A percentile compares a stretch with the other conserved stretches of the same genome.
Conservation (phyloP, 2,888 invertebrate genomes). For the Torymus texanus region DNA sequence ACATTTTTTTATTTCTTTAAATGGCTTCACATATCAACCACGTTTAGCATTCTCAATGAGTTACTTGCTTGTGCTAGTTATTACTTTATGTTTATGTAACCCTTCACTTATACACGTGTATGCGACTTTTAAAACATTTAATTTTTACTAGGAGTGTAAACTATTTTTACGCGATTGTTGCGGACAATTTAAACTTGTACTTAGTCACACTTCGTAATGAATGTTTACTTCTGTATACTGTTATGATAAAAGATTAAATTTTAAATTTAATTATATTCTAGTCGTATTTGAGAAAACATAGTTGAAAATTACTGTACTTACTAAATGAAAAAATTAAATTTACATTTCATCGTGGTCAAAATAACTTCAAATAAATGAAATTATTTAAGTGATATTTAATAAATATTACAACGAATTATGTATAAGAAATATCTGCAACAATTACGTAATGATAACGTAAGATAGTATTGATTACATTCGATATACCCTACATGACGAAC, state of each 20-base stretch:
- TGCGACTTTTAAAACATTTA: slow-evolving; percentile 2
- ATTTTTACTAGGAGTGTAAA: too few relatives aligned
- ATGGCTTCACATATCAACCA: slow-evolving; percentile 26
- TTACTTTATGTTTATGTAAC: slow-evolving; percentile 42
- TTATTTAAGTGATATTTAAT: too few relatives aligned
- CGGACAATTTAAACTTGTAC: not conserved
- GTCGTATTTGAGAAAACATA: too few relatives aligned
- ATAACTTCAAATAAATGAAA: too few relatives aligned
- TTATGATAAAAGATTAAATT: not conserved
- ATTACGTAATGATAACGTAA: slow-evolving; percentile 18
- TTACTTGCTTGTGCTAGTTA: slow-evolving; percentile 38
- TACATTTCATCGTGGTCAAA: too few relatives aligned
- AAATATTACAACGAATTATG: too few relatives aligned
- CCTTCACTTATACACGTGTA: not conserved
- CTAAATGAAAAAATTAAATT: too few relatives aligned
- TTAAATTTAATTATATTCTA: too few relatives aligned
- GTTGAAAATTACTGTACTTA: too few relatives aligned
- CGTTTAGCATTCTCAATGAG: slow-evolving; percentile 19
- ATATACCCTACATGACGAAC: not conserved
- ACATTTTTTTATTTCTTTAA: slow-evolving; percentile 45
- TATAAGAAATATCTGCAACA: not conserved
- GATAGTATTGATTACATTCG: slow-evolving; percentile 10
- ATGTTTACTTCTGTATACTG: slow-evolving; percentile 1
- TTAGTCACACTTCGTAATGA: not conserved
- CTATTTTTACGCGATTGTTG: slow-evolving; percentile 25